A percentile compares a stretch with the other conserved stretches of the same genome.
phyloP scores from a whole-genome alignment of 1,140 invertebrate species.

The Aleiodes sp. region DNA sequence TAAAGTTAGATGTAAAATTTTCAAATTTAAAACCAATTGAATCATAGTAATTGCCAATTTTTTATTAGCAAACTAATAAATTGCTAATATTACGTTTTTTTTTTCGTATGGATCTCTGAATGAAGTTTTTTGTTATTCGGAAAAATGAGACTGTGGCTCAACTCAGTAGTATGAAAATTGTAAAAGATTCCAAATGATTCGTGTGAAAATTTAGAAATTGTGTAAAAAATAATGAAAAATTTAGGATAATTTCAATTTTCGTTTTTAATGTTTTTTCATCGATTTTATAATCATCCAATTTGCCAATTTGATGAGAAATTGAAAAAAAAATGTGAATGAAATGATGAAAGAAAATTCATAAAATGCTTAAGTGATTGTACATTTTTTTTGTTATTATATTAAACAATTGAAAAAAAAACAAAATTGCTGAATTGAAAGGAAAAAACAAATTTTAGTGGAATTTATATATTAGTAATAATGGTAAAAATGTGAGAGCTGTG shows the following conservation, averaged over 20 bases:
- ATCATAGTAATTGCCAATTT: not conserved
- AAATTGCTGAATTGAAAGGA: not conserved
- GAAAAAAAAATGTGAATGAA: not conserved
- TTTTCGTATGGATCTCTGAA: too few species aligned
- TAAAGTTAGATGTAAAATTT: not conserved
- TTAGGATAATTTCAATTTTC: not conserved
- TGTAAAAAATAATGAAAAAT: constrained; percentile 7
- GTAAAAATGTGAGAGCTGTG: not conserved
- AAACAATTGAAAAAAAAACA: not conserved
- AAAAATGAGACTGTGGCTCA: constrained; percentile 10
- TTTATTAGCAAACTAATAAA: not conserved
- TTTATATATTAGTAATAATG: too few species aligned
- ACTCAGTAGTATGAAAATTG: not conserved
- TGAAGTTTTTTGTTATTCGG: not conserved
- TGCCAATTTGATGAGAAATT: not conserved
- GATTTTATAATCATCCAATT: not conserved
- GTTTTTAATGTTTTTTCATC: constrained; percentile 8
- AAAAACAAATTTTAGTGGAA: too few species aligned
- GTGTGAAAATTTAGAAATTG: too few species aligned
- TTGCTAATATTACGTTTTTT: too few species aligned
- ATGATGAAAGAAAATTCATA: too few species aligned
- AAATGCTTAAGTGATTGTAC: constrained; percentile 4
- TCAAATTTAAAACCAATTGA: not conserved
- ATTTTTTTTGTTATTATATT: constrained; percentile 13
- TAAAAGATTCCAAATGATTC: not conserved